Base-by-base conservation (phyloP, 2,888 invertebrate species). In the Andrena bucephala region DNA sequence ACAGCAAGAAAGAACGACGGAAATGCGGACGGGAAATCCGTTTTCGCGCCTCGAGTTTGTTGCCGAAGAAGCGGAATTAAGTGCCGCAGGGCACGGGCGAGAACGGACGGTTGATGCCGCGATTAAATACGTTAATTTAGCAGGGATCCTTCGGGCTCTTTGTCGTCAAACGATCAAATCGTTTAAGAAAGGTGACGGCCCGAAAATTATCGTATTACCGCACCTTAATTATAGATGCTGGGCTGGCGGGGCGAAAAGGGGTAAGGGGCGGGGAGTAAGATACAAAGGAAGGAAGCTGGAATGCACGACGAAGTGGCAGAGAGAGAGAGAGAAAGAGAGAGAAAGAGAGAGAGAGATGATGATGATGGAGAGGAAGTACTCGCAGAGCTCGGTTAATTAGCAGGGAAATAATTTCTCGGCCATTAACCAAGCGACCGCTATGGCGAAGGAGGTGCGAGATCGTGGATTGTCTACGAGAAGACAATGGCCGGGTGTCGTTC, bases 381-480 rank as follows among this genome's bases (percentile, higher is more conserved):
- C 74, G 66, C 24, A 65, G 24, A 81, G 81, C 74, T 77, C 67
- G 83, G 89, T 90, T 90, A 90, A 90, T 90, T 90, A 90, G 85
- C 87, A 82, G 82, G 84, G 87, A 86, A 90, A 90, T 90, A 89
- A 90, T 90, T 90, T 90, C 88, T 89, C 87, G 90, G 86, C 85
- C 89, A 88, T 90, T 90, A 90, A 90, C 81, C 88, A 81, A 79
- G 82, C 83, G 81, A 57, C 50, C 60, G 42, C n/a, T 31, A 65
- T 16, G 59, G 85, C 59, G 57, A 83, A 86, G 83, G 76, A 87
- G 82, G 83, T 77, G 79, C 73, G 82, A 86, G 84, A 77, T 69
- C 76, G 72, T 77, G 72, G 75, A 86, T 88, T 85, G 81, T 85
- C 86, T 76, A 27, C 36, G 77, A 33, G 63, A 81, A 86, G 83